phyloP scores from a whole-genome alignment of 2,888 invertebrate species.

The Chelonus formosanus region DNA sequence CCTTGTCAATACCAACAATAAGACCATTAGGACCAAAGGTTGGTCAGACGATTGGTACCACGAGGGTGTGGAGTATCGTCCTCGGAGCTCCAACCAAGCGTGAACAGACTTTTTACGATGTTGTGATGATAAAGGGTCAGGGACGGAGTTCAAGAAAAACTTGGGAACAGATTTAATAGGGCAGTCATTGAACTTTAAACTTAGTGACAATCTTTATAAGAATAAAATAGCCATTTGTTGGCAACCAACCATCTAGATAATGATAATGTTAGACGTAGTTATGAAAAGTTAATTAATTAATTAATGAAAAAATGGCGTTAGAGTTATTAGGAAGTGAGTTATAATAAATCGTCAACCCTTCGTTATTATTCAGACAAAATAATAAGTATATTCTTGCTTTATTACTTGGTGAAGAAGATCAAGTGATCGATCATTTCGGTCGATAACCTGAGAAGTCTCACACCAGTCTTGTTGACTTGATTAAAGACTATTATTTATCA shows the following conservation, averaged over 20 bases:
- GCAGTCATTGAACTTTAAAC: constrained; percentile 15
- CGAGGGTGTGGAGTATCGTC: constrained; percentile 20
- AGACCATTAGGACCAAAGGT: not conserved
- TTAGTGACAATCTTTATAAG: not conserved
- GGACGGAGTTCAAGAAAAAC: constrained; percentile 24
- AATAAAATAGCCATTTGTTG: not conserved
- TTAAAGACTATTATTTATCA: constrained; percentile 21
- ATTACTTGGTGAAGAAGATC: constrained; percentile 1
- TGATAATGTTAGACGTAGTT: constrained; percentile 1
- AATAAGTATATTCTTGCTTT: not conserved
- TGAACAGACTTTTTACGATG: constrained; percentile 9
- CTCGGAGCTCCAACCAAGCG: constrained; percentile 13
- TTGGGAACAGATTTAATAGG: constrained; percentile 18
- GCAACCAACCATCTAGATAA: not conserved
- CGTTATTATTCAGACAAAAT: constrained; percentile 10
- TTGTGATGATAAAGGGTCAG: constrained; percentile 25
- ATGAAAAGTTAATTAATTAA: not conserved
- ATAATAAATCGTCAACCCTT: not conserved
- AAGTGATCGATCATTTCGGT: constrained; percentile 28
- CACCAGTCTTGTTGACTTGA: constrained; percentile 14
- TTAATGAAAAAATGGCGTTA: no score
- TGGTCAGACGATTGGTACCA: constrained; percentile 4
- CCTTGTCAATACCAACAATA: no score
- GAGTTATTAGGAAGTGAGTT: constrained; percentile 18
- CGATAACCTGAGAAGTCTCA: constrained; percentile 28